A percentile compares a stretch with the other conserved stretches of the same genome.
Evolutionary conservation across 1,140 invertebrate genomes (phyloP).

Genomic region (Vanessa atalanta): DNA sequence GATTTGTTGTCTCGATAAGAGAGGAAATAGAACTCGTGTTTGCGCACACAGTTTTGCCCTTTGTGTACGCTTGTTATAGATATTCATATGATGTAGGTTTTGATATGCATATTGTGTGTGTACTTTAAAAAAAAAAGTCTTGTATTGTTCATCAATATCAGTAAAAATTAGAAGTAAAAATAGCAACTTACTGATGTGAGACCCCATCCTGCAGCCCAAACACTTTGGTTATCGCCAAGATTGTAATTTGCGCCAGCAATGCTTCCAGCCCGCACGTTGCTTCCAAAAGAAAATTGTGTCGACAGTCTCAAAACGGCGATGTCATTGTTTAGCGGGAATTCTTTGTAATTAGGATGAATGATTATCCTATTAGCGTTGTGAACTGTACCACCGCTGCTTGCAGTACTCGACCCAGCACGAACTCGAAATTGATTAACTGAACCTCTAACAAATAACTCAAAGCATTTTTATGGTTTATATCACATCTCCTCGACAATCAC

Average conservation of each 20-base stretch:
- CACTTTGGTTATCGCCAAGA: slow-evolving; percentile 24
- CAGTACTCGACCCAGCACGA: slow-evolving; percentile 38
- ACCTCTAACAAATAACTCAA: no score
- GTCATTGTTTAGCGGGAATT: slow-evolving; percentile 16
- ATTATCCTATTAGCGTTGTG: slow-evolving; percentile 9
- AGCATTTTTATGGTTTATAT: no score
- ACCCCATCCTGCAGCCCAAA: slow-evolving; percentile 37
- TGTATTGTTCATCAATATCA: no score
- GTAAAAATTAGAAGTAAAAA: no score
- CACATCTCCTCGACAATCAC: no score
- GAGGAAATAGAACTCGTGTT: no score
- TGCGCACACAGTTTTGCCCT: no score
- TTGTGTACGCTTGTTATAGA: no score
- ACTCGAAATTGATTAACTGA: not conserved
- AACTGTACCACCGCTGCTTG: slow-evolving; percentile 35
- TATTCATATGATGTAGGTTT: no score
- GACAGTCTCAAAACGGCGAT: slow-evolving; percentile 21
- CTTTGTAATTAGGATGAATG: slow-evolving; percentile 30
- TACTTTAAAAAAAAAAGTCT: no score
- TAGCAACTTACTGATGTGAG: slow-evolving; percentile 18
- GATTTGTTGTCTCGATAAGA: no score
- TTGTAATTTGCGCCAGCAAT: slow-evolving; percentile 27
- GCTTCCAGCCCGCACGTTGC: slow-evolving; percentile 20
- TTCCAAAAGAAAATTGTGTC: slow-evolving; percentile 6
- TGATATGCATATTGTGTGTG: no score